phyloP scores from a whole-genome alignment of 2,113 vertebrate species.

The Dascyllus trimaculatus region DNA sequence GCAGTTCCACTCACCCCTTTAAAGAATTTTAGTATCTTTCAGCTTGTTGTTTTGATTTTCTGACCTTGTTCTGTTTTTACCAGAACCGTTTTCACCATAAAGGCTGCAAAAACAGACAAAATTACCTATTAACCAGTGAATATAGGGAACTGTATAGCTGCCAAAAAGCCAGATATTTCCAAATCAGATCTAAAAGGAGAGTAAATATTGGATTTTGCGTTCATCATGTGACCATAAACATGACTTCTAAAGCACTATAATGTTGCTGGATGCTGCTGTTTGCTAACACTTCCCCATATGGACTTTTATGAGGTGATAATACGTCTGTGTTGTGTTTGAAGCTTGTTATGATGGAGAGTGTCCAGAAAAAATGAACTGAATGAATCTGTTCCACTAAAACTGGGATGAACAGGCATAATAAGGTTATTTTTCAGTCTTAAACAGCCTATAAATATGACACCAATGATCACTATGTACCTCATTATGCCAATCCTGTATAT shows the following conservation, averaged over 20 bases:
- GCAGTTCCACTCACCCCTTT: neutral
- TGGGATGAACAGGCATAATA: neutral
- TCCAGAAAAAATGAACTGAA: neutral
- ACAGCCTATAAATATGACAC: neutral
- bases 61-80: too few species aligned
- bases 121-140: too few species aligned
- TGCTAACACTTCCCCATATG: neutral
- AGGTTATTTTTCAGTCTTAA: neutral
- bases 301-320: neutral
- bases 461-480: slow-evolving; percentile 1
- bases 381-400: neutral
- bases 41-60: too few species aligned
- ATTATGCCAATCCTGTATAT: slow-evolving; percentile 9
- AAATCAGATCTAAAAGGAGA: too few species aligned
- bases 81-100: too few species aligned
- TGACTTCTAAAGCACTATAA: neutral
- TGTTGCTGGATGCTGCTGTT: neutral
- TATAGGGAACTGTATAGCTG: too few species aligned
- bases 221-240: neutral
- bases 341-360: neutral
- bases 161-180: too few species aligned
- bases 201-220: too few species aligned
- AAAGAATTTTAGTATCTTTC: neutral
- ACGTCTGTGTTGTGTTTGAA: neutral
- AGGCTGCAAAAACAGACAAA: too few species aligned